phyloP scores from a whole-genome alignment of 1,140 invertebrate genomes.

The Pygmarrhopalites habei region DNA sequence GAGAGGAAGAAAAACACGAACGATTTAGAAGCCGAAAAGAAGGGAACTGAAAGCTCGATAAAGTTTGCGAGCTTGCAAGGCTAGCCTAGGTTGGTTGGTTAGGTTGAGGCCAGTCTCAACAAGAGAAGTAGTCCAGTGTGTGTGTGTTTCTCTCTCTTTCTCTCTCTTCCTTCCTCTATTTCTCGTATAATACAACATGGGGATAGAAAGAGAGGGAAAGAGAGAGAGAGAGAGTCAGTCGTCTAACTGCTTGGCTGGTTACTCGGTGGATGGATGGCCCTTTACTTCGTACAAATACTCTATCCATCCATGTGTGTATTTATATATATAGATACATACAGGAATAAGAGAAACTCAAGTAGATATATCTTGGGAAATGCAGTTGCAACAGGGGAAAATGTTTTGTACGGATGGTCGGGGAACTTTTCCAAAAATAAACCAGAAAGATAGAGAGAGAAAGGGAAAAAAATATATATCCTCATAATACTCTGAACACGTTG shows the following conservation, averaged over 20 bases:
- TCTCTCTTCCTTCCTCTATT: slow-evolving; percentile 20
- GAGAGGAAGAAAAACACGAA: slow-evolving; percentile 27
- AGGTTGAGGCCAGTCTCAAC: slow-evolving; percentile 11
- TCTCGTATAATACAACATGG: not conserved
- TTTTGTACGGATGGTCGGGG: slow-evolving; percentile 26
- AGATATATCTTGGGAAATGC: slow-evolving; percentile 18
- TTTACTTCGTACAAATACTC: not conserved
- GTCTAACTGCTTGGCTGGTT: slow-evolving; percentile 6
- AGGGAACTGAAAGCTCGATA: slow-evolving; percentile 24
- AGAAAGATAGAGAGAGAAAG: slow-evolving; percentile 7
- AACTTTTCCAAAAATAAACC: slow-evolving; percentile 34
- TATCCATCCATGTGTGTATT: not conserved
- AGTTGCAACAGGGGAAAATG: slow-evolving; percentile 27
- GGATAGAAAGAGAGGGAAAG: slow-evolving; percentile 2
- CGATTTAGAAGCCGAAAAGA: slow-evolving; percentile 23
- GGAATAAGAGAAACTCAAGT: too few species aligned
- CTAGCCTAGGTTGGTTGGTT: too few species aligned
- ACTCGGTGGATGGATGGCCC: slow-evolving; percentile 4
- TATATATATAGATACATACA: slow-evolving; percentile 1
- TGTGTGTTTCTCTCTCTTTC: too few species aligned
- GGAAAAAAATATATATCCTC: slow-evolving; percentile 13
- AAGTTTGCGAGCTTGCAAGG: slow-evolving; percentile 21
- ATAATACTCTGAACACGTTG: slow-evolving; percentile 20
- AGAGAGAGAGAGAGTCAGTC: too few species aligned
- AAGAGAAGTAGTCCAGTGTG: slow-evolving; percentile 21